Percentiles rank a stretch among this genome's conserved stretches.
These are phyloP conservation scores for Ephestia elutella DNA, from an alignment of 1,140 invertebrate genomes.

Conservation along the genomic window DNA sequence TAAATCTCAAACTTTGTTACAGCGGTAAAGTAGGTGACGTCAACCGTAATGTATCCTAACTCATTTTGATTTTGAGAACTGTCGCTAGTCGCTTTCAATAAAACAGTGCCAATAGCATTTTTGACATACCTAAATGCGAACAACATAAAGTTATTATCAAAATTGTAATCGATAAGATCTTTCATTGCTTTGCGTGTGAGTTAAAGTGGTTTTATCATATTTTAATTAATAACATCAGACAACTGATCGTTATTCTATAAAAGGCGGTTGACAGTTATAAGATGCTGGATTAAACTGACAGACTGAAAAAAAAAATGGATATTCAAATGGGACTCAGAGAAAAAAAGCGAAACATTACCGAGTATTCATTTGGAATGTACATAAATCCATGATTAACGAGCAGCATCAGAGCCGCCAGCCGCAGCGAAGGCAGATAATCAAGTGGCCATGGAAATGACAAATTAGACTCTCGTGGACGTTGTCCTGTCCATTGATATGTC, in stretches of 20 bases:
- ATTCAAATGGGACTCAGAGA: neutral
- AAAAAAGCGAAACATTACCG: neutral
- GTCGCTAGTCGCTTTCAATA: neutral
- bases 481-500: slow-evolving; percentile 25
- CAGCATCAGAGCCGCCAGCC: slow-evolving; percentile 1
- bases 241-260: no score
- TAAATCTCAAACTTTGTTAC: neutral
- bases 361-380: neutral
- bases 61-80: neutral
- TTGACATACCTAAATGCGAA: no score
- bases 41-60: neutral
- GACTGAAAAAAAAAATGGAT: neutral
- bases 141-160: no score
- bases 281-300: neutral
- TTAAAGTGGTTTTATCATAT: no score
- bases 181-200: no score
- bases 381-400: slow-evolving; percentile 9
- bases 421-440: slow-evolving; percentile 30
- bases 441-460: slow-evolving; percentile 35
- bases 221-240: no score
- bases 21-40: neutral
- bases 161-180: no score
- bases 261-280: no score
- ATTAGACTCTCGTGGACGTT: slow-evolving; percentile 29
- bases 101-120: no score